Percentiles rank a stretch among this genome's conserved stretches.
Conservation (phyloP, 2,888 invertebrate genomes). For the Cataglyphis rosenhaueri region DNA sequence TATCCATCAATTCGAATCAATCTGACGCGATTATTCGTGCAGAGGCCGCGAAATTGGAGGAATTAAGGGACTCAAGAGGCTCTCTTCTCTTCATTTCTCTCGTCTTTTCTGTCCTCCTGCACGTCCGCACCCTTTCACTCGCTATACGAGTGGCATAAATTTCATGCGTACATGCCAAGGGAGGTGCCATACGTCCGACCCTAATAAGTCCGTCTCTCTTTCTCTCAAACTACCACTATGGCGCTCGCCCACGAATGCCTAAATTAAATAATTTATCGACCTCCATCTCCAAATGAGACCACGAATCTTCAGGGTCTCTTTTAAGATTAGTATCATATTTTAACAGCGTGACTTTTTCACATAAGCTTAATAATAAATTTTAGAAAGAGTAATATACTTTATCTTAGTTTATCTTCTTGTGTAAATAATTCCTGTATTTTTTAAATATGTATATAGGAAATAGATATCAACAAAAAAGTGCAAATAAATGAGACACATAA, state of each 20-base stretch:
- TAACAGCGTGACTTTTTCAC: constrained; percentile 1
- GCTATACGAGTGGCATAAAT: constrained; percentile 80
- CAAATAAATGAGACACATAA: background rate
- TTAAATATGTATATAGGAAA: background rate
- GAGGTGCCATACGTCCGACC: constrained; percentile 81
- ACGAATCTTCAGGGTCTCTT: constrained; percentile 9
- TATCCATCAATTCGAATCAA: constrained; percentile 70
- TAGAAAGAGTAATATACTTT: background rate
- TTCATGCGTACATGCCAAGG: constrained; percentile 81
- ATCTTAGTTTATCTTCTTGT: background rate
- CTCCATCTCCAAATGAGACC: constrained; percentile 45
- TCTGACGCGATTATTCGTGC: constrained; percentile 73
- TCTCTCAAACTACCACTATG: constrained; percentile 53
- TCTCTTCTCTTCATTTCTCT: constrained; percentile 21
- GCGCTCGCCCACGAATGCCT: constrained; percentile 61
- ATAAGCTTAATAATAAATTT: background rate
- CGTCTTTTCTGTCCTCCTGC: constrained; percentile 37
- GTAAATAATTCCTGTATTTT: background rate
- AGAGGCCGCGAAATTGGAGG: constrained; percentile 73
- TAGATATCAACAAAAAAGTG: background rate
- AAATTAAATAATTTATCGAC: constrained; percentile 80
- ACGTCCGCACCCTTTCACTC: constrained; percentile 47
- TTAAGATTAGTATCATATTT: constrained; percentile 20
- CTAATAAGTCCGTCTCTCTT: constrained; percentile 73
- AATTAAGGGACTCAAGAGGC: constrained; percentile 68